A percentile compares a stretch with the other conserved stretches of the same genome.
Conservation (phyloP, 2,888 invertebrate genomes). For the Yponomeuta cagnagella region DNA sequence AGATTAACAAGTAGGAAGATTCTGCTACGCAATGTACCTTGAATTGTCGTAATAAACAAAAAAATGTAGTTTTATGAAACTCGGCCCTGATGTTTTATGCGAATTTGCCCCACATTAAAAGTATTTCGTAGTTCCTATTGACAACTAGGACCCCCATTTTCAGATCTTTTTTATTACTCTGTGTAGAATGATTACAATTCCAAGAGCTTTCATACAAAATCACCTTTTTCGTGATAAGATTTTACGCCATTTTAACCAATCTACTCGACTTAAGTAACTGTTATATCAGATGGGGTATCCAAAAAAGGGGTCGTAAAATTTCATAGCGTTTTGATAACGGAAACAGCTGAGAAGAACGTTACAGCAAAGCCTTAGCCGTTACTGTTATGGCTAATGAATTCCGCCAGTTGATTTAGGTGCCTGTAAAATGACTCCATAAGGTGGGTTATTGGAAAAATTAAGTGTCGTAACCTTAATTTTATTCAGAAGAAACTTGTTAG, state of each 20-base stretch:
- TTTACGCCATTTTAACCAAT: neutral
- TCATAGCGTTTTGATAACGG: conserved; percentile 10
- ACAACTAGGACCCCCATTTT: too few relatives aligned
- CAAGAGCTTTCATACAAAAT: too few relatives aligned
- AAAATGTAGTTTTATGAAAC: too few relatives aligned
- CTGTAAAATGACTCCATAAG: neutral
- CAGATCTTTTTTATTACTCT: too few relatives aligned
- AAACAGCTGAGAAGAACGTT: neutral
- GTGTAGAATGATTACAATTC: too few relatives aligned
- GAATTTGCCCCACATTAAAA: too few relatives aligned
- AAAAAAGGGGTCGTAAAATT: conserved; percentile 3
- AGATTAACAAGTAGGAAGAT: too few relatives aligned
- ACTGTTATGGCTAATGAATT: neutral
- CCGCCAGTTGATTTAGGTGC: neutral
- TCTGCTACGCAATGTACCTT: too few relatives aligned
- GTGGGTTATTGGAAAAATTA: neutral
- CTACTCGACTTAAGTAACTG: neutral
- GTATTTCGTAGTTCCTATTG: too few relatives aligned
- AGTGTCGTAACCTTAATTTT: neutral
- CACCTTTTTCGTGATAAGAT: neutral
- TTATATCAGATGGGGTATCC: neutral
- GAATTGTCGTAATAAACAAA: too few relatives aligned
- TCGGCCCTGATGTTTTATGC: too few relatives aligned
- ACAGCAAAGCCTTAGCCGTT: neutral
- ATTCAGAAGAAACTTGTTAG: neutral